Evolutionary conservation across 2,888 invertebrate species (phyloP).

Genomic region (Coenonympha glycerion): DNA sequence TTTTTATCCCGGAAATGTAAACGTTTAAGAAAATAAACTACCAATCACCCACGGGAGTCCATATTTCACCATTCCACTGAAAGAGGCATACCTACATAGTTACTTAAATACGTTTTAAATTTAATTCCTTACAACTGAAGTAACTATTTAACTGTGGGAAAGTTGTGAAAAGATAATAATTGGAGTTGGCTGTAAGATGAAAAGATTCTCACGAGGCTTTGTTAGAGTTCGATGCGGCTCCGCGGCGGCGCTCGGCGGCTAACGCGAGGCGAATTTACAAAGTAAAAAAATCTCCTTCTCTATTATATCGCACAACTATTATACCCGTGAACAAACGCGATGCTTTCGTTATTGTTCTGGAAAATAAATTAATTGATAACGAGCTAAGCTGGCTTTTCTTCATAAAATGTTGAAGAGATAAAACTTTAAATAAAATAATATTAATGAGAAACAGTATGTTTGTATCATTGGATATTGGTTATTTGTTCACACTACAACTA

Average conservation of each 20-base stretch:
- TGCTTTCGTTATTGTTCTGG: background rate
- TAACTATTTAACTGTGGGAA: background rate
- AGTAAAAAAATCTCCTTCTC: constrained; percentile 3
- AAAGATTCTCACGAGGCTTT: constrained; percentile 16
- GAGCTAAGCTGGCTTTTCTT: background rate
- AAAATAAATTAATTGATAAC: too few species aligned
- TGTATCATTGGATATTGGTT: too few species aligned
- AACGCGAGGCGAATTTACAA: constrained; percentile 4
- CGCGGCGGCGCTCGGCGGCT: background rate
- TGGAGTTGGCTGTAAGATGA: constrained; percentile 9
- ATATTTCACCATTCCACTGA: too few species aligned
- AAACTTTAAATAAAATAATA: too few species aligned
- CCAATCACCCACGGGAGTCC: too few species aligned
- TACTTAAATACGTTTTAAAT: background rate
- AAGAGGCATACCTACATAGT: background rate
- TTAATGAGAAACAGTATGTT: too few species aligned
- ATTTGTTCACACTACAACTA: too few species aligned
- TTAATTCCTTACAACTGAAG: too few species aligned
- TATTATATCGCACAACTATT: constrained; percentile 1
- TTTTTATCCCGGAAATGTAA: too few species aligned
- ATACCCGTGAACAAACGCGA: background rate
- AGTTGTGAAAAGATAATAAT: constrained; percentile 17
- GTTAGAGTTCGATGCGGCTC: constrained; percentile 11
- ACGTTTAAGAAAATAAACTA: too few species aligned
- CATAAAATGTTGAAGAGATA: background rate